Base-by-base conservation (phyloP, 2,113 vertebrate genomes). In the Rhodinocichla rosea region DNA sequence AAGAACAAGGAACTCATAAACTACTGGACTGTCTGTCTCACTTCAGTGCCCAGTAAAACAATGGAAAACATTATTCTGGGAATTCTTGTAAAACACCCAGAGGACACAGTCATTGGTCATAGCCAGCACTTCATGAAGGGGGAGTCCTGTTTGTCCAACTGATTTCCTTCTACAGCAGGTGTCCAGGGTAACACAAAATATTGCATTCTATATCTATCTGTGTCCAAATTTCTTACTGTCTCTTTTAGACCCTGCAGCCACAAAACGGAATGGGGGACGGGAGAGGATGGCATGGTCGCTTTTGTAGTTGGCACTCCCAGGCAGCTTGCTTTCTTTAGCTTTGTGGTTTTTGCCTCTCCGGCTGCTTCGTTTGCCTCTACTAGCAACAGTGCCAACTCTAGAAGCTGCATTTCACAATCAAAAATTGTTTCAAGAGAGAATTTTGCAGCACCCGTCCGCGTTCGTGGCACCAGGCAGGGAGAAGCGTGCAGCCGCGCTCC, bases 241-340 rank as follows among this genome's bases (percentile, higher is more conserved):
- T 50, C 9, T 50, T 50, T 23, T n/a, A 40, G 30, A 23, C 6
- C 15, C 35, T 35, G 24, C 3, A 7, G 24, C 22, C 17, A 21
- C 8, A 47, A 47, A 33, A 9, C 0, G 1, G 17, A 47, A 5
- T 33, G 13, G 12, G 35, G 7, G 9, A 26, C 0, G 1, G 27
- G 10, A 35, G 26, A 45, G 27, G 13, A 47, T 32, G 16, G 7
- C 10, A 13, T 9, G 16, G 21, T 15, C 0, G 0, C 13, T 80
- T 55, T 55, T 32, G 12, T 30, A 24, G 39, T 55, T 2, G 1
- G 15, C 9, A 12, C 20, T 45, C 10, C 12, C 26, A 30, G 21
- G 20, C 20, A 55, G 26, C 15, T 10, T 5, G 3, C 20, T 45
- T 27, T 45, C 13, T 32, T 67, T 16, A 6, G 15, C 62, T 4